Conservation (phyloP, 2,113 vertebrate species). For the Microcebus griseorufus region DNA sequence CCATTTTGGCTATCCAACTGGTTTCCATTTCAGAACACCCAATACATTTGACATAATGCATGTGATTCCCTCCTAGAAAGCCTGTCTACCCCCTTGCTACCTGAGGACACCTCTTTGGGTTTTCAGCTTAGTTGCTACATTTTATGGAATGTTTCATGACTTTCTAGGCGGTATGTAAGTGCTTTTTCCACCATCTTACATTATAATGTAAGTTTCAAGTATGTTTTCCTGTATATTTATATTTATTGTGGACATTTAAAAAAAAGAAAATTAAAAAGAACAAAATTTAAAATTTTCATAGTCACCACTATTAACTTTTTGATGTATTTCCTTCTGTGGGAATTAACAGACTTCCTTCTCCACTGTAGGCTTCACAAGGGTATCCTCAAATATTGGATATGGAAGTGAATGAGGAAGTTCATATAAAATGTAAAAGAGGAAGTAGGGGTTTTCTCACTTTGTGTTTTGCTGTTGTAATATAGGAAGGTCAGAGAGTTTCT, state of each 20-base stretch:
- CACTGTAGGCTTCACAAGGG: background rate
- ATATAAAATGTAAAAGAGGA: background rate
- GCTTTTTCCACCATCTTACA: background rate
- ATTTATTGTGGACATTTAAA: background rate
- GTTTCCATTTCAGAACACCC: background rate
- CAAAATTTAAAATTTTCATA: background rate
- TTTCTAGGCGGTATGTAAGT: background rate
- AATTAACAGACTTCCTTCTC: background rate
- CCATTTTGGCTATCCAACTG: too few species aligned
- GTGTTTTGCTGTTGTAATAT: background rate
- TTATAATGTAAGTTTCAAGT: background rate
- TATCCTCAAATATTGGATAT: background rate
- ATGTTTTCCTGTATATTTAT: background rate
- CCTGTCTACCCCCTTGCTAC: background rate
- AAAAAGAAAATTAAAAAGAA: constrained; percentile 25
- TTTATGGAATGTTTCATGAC: background rate
- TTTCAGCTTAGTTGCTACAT: background rate
- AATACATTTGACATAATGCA: background rate
- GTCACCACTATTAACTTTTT: background rate
- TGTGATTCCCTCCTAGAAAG: background rate
- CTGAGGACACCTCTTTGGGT: background rate
- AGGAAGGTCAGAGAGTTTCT: too few species aligned
- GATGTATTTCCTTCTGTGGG: background rate
- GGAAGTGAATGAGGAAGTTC: background rate
- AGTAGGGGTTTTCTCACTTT: background rate